Evolutionary conservation across 2,797 vertebrate genomes (phyloP).

Genomic region (Halcyon leucocephala): DNA sequence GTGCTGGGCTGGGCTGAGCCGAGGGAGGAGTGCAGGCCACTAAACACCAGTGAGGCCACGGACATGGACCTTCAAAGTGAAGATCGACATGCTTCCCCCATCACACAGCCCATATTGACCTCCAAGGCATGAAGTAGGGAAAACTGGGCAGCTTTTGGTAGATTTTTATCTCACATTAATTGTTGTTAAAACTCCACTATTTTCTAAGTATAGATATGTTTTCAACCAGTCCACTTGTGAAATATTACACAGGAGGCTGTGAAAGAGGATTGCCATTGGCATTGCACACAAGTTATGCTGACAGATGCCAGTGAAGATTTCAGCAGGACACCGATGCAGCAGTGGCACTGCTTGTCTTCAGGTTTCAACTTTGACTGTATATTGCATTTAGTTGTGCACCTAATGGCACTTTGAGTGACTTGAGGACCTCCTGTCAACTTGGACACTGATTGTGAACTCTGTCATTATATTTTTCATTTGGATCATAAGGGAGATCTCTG

Average conservation of each 20-base stretch:
- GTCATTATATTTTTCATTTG: neutral
- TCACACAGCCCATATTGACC: rapidly evolving
- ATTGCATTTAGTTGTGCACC: neutral
- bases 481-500: neutral
- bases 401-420: neutral
- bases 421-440: neutral
- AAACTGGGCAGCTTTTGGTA: neutral
- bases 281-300: neutral
- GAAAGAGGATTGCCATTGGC: neutral
- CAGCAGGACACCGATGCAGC: neutral
- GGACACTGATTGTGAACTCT: neutral
- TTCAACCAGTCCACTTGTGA: neutral
- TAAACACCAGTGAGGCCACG: rapidly evolving
- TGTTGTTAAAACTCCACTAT: neutral
- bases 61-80: neutral
- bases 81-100: rapidly evolving
- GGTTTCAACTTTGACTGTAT: neutral
- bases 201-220: neutral
- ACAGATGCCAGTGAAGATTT: rapidly evolving
- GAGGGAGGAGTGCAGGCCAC: neutral
- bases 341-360: neutral
- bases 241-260: neutral
- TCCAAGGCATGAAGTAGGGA: neutral
- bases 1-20: too few species aligned
- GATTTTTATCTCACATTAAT: neutral